These are phyloP conservation scores for Odontesthes bonariensis DNA, from an alignment of 2,113 vertebrate species.

Conservation along the genomic window DNA sequence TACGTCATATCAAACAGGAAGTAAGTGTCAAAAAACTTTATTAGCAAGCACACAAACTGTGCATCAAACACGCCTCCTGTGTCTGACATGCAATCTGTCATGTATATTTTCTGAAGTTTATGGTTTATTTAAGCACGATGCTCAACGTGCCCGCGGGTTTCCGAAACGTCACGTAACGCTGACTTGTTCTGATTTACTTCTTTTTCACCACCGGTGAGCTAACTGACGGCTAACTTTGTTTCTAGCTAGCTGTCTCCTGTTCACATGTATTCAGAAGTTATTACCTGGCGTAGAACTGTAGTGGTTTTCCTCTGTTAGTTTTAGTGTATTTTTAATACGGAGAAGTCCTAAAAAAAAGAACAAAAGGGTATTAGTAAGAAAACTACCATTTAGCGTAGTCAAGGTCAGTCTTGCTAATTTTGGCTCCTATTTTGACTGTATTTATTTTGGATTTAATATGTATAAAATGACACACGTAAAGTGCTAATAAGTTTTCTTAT, in stretches of 20 bases:
- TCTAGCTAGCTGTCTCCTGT: neutral
- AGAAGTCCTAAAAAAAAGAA: neutral
- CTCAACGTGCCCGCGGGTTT: accelerated
- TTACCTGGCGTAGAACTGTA: accelerated
- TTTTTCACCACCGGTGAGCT: slow-evolving; percentile 2
- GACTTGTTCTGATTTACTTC: neutral
- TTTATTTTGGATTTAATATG: neutral
- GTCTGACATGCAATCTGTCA: neutral
- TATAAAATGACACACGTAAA: neutral
- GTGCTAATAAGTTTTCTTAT: neutral
- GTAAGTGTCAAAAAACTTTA: slow-evolving; percentile 25
- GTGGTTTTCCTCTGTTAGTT: neutral
- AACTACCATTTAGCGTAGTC: neutral
- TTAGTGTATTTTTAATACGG: neutral
- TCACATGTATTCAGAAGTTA: neutral
- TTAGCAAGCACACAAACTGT: slow-evolving; percentile 22
- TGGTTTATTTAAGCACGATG: neutral
- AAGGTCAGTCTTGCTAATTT: slow-evolving; percentile 33
- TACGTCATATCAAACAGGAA: slow-evolving; percentile 53
- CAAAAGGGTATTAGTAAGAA: neutral
- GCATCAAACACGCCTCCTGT: slow-evolving; percentile 16
- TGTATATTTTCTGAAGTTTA: neutral
- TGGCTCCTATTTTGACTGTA: neutral
- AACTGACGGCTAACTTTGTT: neutral
- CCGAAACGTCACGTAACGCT: neutral